Evolutionary conservation across 1,140 invertebrate species (phyloP).

Genomic region (Papilio polyxenes): DNA sequence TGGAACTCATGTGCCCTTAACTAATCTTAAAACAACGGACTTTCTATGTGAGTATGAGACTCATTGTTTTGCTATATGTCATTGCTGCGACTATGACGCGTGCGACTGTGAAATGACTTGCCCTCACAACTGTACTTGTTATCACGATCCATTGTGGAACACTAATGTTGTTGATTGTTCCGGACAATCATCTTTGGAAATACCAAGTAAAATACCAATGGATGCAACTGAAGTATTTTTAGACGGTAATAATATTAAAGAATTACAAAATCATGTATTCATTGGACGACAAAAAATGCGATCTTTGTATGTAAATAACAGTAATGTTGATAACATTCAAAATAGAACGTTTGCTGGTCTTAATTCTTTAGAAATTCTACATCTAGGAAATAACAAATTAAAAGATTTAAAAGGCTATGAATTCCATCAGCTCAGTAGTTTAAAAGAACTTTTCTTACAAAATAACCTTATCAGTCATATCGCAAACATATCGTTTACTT

Average conservation of each 20-base stretch:
- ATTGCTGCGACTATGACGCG: constrained; percentile 96
- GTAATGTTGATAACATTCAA: constrained; percentile 91
- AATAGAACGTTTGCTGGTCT: constrained; percentile 96
- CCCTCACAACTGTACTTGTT: constrained; percentile 94
- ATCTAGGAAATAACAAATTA: constrained; percentile 92
- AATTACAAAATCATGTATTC: constrained; percentile 93
- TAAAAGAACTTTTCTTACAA: constrained; percentile 92
- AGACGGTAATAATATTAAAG: constrained; percentile 92
- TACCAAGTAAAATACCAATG: constrained; percentile 94
- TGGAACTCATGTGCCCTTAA: constrained; percentile 85
- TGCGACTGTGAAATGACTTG: constrained; percentile 98
- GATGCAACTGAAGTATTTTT: constrained; percentile 95
- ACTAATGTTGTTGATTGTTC: constrained; percentile 96
- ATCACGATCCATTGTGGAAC: constrained; percentile 95
- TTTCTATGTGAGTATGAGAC: constrained; percentile 95
- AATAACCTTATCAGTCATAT: constrained; percentile 91
- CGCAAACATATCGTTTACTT: constrained; percentile 89
- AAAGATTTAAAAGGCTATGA: constrained; percentile 92
- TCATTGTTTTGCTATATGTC: constrained; percentile 95
- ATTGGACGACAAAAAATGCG: constrained; percentile 95
- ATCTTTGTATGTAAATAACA: constrained; percentile 92
- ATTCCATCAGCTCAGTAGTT: constrained; percentile 90
- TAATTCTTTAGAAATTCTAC: constrained; percentile 88
- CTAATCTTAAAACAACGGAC: constrained; percentile 85
- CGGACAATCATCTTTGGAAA: constrained; percentile 85